Conservation (phyloP, 2,113 vertebrate genomes). For the Shinisaurus crocodilurus region DNA sequence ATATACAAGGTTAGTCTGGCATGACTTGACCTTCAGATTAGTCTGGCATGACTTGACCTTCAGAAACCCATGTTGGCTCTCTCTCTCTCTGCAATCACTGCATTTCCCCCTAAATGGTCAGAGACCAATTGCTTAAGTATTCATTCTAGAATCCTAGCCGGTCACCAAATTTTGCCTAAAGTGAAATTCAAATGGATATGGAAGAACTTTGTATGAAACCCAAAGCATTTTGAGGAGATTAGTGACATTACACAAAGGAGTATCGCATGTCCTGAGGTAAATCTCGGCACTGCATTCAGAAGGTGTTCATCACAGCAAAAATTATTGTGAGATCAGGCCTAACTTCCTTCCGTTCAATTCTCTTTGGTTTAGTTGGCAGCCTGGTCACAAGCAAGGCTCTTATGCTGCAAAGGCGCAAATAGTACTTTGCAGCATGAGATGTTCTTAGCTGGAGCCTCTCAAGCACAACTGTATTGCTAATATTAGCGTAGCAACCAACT, state of each 20-base stretch:
- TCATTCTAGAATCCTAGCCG: not conserved
- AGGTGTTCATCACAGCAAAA: not conserved
- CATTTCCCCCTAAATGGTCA: not conserved
- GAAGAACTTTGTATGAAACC: not conserved
- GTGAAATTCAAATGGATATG: no score
- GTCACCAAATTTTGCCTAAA: not conserved
- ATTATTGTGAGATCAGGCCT: not conserved
- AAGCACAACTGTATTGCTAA: not conserved
- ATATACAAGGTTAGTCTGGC: no score
- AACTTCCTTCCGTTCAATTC: not conserved
- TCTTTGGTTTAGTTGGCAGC: not conserved
- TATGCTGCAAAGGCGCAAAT: not conserved
- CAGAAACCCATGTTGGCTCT: not conserved
- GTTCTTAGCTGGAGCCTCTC: not conserved
- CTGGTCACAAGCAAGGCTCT: not conserved
- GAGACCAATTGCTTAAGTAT: not conserved
- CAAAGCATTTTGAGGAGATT: not conserved
- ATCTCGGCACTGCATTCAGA: not conserved
- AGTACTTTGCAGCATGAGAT: not conserved
- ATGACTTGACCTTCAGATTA: no score
- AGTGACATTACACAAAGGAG: not conserved
- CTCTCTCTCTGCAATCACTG: not conserved
- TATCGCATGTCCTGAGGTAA: not conserved
- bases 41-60: no score
- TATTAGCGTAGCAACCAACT: constrained; percentile 16